phyloP scores from a whole-genome alignment of 2,888 invertebrate species.

The Auanema sp. region DNA sequence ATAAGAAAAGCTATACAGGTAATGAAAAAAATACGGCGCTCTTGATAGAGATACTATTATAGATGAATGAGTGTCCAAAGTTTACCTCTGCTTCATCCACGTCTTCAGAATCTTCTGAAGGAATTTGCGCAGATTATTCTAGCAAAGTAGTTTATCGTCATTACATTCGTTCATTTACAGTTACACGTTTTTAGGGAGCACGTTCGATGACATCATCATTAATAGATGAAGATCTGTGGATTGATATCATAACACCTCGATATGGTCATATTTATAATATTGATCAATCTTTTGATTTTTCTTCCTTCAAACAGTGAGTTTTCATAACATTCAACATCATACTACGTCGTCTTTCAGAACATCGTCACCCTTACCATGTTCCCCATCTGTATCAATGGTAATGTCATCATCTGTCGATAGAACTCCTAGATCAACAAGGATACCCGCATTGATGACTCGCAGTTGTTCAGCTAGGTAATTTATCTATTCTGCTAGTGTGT shows the following conservation, averaged over 20 bases:
- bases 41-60: not conserved
- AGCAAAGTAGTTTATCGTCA: slow-evolving; percentile 12
- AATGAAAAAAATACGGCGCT: too few species aligned
- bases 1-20: slow-evolving; percentile 9
- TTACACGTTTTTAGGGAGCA: not conserved
- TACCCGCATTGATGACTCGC: slow-evolving; percentile 37
- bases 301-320: not conserved
- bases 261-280: slow-evolving; percentile 14
- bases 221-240: slow-evolving; percentile 13
- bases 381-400: slow-evolving; percentile 20
- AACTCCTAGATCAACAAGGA: slow-evolving; percentile 21
- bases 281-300: slow-evolving; percentile 15
- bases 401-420: slow-evolving; percentile 21
- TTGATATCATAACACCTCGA: slow-evolving; percentile 7
- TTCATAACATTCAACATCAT: not conserved
- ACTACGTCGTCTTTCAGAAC: not conserved
- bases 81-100: slow-evolving; percentile 22
- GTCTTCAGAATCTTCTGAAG: slow-evolving; percentile 25
- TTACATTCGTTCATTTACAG: not conserved
- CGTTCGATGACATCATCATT: slow-evolving; percentile 3
- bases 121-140: slow-evolving; percentile 27
- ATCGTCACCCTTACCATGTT: not conserved
- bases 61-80: not conserved
- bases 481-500: slow-evolving; percentile 10
- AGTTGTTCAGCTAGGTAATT: slow-evolving; percentile 19